Conservation (phyloP, 1,140 invertebrate genomes). For the Drosophila willistoni region DNA sequence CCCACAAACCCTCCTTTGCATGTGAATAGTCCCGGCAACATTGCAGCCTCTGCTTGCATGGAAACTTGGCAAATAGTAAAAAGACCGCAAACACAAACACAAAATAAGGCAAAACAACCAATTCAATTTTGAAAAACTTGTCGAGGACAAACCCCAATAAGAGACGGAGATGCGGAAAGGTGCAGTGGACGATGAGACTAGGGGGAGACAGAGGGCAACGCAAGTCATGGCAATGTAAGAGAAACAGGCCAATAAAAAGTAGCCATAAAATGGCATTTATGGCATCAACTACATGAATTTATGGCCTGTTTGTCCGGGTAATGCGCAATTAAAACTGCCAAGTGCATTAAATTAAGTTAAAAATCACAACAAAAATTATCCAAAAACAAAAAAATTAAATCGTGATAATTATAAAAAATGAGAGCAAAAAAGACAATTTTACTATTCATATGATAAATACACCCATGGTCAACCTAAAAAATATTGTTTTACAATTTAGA, state of each 20-base stretch:
- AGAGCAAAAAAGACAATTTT: conserved; percentile 7
- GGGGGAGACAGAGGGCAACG: conserved; percentile 6
- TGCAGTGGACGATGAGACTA: not conserved
- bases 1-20: not conserved
- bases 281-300: conserved; percentile 72
- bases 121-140: conserved; percentile 25
- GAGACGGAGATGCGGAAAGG: not conserved
- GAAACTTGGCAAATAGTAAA: conserved; percentile 45
- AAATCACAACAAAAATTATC: conserved; percentile 11
- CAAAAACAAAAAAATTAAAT: not conserved
- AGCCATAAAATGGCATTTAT: conserved; percentile 74
- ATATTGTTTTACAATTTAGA: not conserved
- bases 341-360: conserved; percentile 74
- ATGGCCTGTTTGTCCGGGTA: conserved; percentile 62
- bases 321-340: conserved; percentile 75
- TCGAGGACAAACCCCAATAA: conserved; percentile 25
- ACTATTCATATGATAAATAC: conserved; percentile 44
- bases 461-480: not conserved
- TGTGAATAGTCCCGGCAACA: not conserved
- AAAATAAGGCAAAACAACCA: conserved; percentile 40
- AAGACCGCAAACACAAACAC: conserved; percentile 61
- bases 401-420: conserved; percentile 33
- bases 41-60: not conserved
- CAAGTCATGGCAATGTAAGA: conserved; percentile 26
- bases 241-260: conserved; percentile 69